Evolutionary conservation across 2,113 vertebrate genomes (phyloP).

Genomic region (Pachycephala philippinensis): DNA sequence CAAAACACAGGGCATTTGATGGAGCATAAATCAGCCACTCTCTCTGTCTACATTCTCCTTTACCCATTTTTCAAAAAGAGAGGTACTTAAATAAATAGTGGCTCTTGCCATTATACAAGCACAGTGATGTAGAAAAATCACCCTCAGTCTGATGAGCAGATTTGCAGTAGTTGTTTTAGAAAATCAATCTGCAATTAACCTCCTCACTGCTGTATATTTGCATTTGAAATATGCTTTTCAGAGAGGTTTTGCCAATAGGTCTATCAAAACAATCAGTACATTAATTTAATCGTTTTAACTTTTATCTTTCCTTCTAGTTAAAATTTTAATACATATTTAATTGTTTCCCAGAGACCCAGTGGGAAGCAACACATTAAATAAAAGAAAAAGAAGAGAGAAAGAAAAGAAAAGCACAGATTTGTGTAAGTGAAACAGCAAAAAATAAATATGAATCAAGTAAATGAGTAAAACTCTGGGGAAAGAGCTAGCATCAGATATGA

Average conservation of each 20-base stretch:
- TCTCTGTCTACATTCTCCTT: not conserved
- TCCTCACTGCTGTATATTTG: not conserved
- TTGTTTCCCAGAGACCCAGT: not conserved
- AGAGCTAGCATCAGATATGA: not conserved
- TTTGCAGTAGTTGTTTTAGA: not conserved
- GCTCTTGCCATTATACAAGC: not conserved
- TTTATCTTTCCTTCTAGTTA: not conserved
- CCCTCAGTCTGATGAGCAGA: not conserved
- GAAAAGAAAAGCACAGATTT: not conserved
- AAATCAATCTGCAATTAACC: not conserved
- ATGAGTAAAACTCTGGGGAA: not conserved
- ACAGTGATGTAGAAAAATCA: not conserved
- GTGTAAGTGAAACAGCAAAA: not conserved
- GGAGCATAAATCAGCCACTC: not conserved
- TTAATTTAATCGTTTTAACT: not conserved
- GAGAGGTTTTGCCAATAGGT: not conserved
- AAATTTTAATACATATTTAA: not conserved
- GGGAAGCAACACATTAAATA: not conserved
- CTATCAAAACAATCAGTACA: not conserved
- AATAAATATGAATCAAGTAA: not conserved
- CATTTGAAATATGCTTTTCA: not conserved
- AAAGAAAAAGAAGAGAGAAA: too few species aligned
- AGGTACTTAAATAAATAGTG: not conserved
- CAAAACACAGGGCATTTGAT: not conserved
- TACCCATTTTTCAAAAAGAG: slow-evolving; percentile 8